Conservation (phyloP, 2,113 vertebrate species). For the Cervus canadensis region DNA sequence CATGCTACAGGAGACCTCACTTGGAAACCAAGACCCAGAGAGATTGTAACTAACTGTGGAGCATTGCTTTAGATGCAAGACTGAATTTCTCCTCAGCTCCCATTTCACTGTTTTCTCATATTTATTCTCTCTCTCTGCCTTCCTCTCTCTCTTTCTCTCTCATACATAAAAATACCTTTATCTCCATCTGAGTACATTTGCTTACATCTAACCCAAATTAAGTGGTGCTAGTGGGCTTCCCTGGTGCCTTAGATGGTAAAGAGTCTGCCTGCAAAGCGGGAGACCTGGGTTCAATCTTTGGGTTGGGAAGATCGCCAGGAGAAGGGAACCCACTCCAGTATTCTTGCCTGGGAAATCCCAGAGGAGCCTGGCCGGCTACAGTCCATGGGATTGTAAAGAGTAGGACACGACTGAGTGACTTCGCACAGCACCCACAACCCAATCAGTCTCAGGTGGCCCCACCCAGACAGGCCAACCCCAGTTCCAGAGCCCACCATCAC, state of each 20-base stretch:
- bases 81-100: background rate
- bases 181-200: background rate
- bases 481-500: accelerated
- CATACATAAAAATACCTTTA: background rate
- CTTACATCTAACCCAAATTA: background rate
- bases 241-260: background rate
- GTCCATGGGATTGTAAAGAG: background rate
- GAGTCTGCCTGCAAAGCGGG: background rate
- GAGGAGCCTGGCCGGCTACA: background rate
- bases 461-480: too few relatives aligned
- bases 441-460: background rate
- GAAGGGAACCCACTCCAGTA: background rate
- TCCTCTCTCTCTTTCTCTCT: background rate
- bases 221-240: background rate
- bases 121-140: background rate
- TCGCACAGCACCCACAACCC: background rate
- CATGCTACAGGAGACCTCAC: too few relatives aligned
- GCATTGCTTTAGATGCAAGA: background rate
- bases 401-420: background rate
- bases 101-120: background rate
- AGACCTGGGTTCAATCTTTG: background rate
- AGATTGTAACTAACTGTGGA: background rate
- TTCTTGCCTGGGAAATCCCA: background rate
- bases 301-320: background rate
- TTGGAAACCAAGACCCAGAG: background rate